A percentile compares a stretch with the other conserved stretches of the same genome.
These are phyloP conservation scores for Lymantria monacha DNA, from an alignment of 2,888 invertebrate genomes.

Conservation along the genomic window DNA sequence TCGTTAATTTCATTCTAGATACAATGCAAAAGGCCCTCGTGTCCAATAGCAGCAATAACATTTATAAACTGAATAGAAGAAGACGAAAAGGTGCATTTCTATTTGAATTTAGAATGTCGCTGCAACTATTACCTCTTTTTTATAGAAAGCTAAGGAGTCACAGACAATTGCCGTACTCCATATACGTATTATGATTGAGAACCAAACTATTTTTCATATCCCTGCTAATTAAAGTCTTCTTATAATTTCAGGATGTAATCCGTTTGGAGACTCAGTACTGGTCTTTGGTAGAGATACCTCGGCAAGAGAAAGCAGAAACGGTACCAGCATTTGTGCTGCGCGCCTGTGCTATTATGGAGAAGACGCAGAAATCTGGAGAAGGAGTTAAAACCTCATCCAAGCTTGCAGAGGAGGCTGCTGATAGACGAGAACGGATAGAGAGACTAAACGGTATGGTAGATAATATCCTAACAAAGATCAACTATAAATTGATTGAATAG, in stretches of 20 bases:
- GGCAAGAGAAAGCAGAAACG: slow-evolving; percentile 96
- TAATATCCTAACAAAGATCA: not conserved
- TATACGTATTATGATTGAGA: no score
- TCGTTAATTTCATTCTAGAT: no score
- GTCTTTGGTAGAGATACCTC: slow-evolving; percentile 96
- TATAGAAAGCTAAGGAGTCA: no score
- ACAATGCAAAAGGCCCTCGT: no score
- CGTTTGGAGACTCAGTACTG: slow-evolving; percentile 96
- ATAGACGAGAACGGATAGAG: slow-evolving; percentile 91
- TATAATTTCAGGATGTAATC: slow-evolving; percentile 88
- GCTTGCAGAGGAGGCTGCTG: slow-evolving; percentile 93
- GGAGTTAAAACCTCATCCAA: slow-evolving; percentile 93
- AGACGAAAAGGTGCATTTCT: no score
- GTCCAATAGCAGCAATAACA: no score
- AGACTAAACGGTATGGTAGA: slow-evolving; percentile 87
- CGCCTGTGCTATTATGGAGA: slow-evolving; percentile 95
- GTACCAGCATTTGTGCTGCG: slow-evolving; percentile 95
- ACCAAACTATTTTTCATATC: no score
- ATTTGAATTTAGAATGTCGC: no score
- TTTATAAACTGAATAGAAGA: no score
- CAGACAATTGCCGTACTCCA: no score
- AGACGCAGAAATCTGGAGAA: slow-evolving; percentile 94
- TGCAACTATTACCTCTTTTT: no score
- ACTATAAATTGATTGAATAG: not conserved
- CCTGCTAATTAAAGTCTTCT: not conserved